These are phyloP conservation scores for Hypanus sabinus DNA, from an alignment of 2,113 vertebrate genomes.

Conservation along the genomic window DNA sequence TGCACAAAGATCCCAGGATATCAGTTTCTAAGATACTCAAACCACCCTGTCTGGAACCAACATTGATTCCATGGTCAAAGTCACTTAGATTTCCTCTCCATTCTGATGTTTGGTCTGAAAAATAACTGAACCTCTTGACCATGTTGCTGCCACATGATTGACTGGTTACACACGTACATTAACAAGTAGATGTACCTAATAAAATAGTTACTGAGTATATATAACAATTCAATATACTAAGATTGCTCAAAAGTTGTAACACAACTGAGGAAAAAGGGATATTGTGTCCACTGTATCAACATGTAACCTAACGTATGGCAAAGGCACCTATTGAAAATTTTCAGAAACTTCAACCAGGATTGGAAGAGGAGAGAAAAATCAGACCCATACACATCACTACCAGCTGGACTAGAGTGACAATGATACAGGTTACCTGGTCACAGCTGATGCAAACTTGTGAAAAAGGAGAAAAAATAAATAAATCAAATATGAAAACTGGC, in stretches of 20 bases:
- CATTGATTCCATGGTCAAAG: no score
- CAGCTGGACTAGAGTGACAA: neutral
- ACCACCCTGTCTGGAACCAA: no score
- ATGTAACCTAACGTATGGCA: neutral
- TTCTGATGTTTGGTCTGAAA: no score
- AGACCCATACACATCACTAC: neutral
- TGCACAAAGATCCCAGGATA: no score
- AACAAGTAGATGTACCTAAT: no score
- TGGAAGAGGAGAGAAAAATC: neutral
- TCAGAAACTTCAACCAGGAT: neutral
- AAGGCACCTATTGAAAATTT: neutral
- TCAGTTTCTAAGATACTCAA: no score
- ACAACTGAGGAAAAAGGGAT: neutral
- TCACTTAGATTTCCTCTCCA: no score
- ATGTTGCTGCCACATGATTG: no score
- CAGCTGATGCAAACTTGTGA: neutral
- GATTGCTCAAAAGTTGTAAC: neutral
- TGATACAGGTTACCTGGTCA: neutral
- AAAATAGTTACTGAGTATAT: neutral
- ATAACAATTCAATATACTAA: neutral
- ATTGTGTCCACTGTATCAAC: neutral
- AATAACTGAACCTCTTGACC: no score
- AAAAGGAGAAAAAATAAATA: neutral
- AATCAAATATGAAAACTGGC: neutral
- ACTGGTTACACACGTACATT: no score